These are phyloP conservation scores for Steinernema feltiae DNA, from an alignment of 1,140 invertebrate species.

Conservation along the genomic window DNA sequence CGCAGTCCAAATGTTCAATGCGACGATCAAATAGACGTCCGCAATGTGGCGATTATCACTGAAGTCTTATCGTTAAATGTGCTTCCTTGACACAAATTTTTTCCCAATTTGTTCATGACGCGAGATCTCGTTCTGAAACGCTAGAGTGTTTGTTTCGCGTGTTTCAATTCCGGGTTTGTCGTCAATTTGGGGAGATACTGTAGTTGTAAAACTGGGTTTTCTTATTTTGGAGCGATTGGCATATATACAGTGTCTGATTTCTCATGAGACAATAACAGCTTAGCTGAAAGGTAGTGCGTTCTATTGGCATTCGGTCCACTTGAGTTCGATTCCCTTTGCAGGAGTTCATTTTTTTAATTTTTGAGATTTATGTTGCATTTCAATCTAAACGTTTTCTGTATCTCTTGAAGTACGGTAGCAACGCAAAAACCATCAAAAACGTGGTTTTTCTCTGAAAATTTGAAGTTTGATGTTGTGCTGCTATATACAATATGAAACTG, in stretches of 20 bases:
- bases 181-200: too few species aligned
- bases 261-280: too few species aligned
- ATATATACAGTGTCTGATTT: too few species aligned
- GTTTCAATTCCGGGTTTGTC: too few species aligned
- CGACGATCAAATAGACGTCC: neutral
- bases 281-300: too few species aligned
- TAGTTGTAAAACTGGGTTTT: too few species aligned
- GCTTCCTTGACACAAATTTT: neutral
- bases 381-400: neutral
- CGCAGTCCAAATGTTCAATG: neutral
- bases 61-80: neutral
- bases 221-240: too few species aligned
- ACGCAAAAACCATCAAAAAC: neutral
- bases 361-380: too few species aligned
- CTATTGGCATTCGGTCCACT: too few species aligned
- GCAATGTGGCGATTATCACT: neutral
- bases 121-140: neutral
- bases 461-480: neutral
- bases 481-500: neutral
- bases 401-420: neutral
- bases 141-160: neutral
- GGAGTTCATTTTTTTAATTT: too few species aligned
- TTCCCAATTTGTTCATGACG: neutral
- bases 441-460: neutral
- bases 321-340: too few species aligned